Evolutionary conservation across 2,888 invertebrate species (phyloP), one percentile per base, ranked within the genome.

Genomic region (Dinocampus coccinellae): DNA sequence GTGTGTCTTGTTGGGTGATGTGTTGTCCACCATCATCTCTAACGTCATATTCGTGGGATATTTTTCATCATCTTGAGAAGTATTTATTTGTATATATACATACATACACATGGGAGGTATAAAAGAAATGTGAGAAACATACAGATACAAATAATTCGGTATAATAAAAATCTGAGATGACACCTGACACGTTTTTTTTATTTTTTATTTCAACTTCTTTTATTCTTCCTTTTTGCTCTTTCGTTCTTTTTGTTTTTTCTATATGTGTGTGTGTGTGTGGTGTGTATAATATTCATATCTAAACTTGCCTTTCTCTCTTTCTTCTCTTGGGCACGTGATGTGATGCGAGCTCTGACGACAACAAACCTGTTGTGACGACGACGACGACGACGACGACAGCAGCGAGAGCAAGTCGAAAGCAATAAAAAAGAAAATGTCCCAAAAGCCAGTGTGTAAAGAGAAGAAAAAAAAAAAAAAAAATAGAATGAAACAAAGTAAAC

Each of bases 371-470:
- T 53, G 33, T 24, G 16, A 34, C 22, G 34, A 64, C 52, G n/a
- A n/a, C n/a, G n/a, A n/a, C n/a, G n/a, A n/a, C n/a, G n/a, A n/a
- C n/a, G n/a, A n/a, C n/a, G n/a, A n/a, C n/a, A n/a, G n/a, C n/a
- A n/a, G n/a, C n/a, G 24, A 13, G 29, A 13, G 29, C 29, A 29
- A 57, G 55, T 26, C 36, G 24, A 24, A 69, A 26, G 55, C 55
- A 33, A 39, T 36, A 52, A 53, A 69, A 69, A 69, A 52, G 34
- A 69, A 69, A 63, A 63, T 69, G 63, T 39, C 63, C 11, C 34
- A 26, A 26, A 33, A 24, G 53, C 39, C 33, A 69, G 57, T 63
- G 39, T 34, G 57, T 47, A 22, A 52, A 63, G 24, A 13, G 13
- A 53, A 64, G 36, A 22, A 58, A 65, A 67, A 42, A 22, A 24